Evolutionary conservation across 64 coral and sea anemone species (phyloP).

Genomic region (Montipora capricornis): DNA sequence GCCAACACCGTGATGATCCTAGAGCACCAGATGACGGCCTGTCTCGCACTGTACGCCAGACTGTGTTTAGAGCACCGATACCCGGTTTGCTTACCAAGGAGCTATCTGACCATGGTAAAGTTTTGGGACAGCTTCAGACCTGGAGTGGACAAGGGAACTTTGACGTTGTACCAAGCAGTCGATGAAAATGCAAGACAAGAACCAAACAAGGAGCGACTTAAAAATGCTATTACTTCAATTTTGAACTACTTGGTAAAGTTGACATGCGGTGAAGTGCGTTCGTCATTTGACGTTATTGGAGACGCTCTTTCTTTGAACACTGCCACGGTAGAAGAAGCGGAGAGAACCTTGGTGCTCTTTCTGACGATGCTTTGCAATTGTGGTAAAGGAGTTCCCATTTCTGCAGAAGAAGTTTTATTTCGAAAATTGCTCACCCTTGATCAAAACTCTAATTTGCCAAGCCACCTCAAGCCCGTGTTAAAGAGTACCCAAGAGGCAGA

Average conservation of each 20-base stretch:
- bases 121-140: constrained; percentile 75
- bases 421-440: constrained; percentile 11
- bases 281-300: constrained; percentile 71
- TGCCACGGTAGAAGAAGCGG: constrained; percentile 37
- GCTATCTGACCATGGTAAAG: constrained; percentile 63
- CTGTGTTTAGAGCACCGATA: not conserved
- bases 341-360: constrained; percentile 78
- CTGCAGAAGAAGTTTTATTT: constrained; percentile 46
- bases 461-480: constrained; percentile 60
- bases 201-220: not conserved
- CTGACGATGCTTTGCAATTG: constrained; percentile 93
- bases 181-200: constrained; percentile 38
- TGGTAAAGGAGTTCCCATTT: constrained; percentile 53
- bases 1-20: constrained; percentile 88
- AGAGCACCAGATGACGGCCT: constrained; percentile 77
- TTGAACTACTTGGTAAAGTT: constrained; percentile 71
- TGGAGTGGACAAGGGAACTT: not conserved
- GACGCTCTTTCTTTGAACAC: constrained; percentile 42
- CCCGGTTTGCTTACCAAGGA: constrained; percentile 80
- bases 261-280: constrained; percentile 51
- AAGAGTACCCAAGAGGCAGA: constrained; percentile 28
- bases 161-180: constrained; percentile 57
- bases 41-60: constrained; percentile 60
- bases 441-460: not conserved
- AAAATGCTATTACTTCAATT: constrained; percentile 32